These are phyloP conservation scores for Dolichopus griseipennis DNA, from an alignment of 2,888 invertebrate genomes.

Conservation along the genomic window DNA sequence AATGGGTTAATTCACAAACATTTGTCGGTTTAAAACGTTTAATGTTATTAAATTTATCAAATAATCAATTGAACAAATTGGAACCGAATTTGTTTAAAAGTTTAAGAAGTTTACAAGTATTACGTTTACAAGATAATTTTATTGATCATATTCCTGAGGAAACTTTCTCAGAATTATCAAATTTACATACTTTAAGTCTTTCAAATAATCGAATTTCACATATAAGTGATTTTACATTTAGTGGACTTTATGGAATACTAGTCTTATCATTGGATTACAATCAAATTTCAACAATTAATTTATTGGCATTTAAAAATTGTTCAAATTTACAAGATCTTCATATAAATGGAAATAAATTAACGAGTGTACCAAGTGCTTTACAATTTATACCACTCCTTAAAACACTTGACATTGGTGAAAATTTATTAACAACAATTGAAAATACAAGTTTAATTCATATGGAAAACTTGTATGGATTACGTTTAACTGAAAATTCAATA, in stretches of 20 bases:
- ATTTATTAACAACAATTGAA: constrained; percentile 71
- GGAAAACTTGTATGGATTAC: constrained; percentile 75
- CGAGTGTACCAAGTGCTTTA: constrained; percentile 69
- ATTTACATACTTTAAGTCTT: constrained; percentile 77
- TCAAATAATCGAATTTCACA: constrained; percentile 77
- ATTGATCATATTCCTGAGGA: constrained; percentile 76
- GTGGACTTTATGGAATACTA: constrained; percentile 76
- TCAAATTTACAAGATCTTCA: constrained; percentile 82
- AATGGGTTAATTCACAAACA: constrained; percentile 76
- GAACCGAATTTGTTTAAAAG: constrained; percentile 77
- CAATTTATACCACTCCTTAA: constrained; percentile 74
- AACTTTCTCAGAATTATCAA: constrained; percentile 79
- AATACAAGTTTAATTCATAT: constrained; percentile 75
- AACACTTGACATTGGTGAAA: constrained; percentile 86
- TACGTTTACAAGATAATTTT: constrained; percentile 77
- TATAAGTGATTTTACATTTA: constrained; percentile 73
- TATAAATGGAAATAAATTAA: constrained; percentile 77
- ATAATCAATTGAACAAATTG: constrained; percentile 73
- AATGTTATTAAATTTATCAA: constrained; percentile 73
- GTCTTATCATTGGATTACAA: constrained; percentile 80
- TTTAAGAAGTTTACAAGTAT: constrained; percentile 70
- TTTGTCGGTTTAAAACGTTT: constrained; percentile 81
- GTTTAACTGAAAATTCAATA: constrained; percentile 81
- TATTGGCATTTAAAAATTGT: constrained; percentile 79
- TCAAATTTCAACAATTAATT: constrained; percentile 68